Conservation (phyloP, 92 coral and sea anemone genomes). For the Palythoa caribaeorum region DNA sequence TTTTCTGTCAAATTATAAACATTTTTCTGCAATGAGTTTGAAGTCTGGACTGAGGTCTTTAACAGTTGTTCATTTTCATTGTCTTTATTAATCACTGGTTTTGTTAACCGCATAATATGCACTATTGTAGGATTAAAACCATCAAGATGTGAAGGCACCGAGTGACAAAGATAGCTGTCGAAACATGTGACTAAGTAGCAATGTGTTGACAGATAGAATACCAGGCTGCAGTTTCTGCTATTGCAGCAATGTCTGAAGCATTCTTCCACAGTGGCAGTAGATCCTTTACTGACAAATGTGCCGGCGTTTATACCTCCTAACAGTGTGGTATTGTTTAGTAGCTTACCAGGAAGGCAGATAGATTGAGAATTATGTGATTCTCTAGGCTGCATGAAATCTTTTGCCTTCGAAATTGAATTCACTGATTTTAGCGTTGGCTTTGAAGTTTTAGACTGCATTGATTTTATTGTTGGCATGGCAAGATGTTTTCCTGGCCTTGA, state of each 20-base stretch:
- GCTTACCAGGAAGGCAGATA: slow-evolving; percentile 67
- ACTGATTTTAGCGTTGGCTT: neutral
- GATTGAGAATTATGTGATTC: slow-evolving; percentile 5
- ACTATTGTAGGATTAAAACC: slow-evolving; percentile 89
- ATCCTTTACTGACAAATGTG: slow-evolving; percentile 75
- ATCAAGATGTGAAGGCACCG: slow-evolving; percentile 84
- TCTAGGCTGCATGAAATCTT: neutral
- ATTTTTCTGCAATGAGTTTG: neutral
- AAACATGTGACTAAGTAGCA: slow-evolving; percentile 92
- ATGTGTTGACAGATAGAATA: slow-evolving; percentile 83
- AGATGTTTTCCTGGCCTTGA: slow-evolving; percentile 18
- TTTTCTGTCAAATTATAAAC: neutral
- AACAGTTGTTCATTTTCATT: neutral
- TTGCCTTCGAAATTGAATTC: neutral
- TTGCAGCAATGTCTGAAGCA: slow-evolving; percentile 86
- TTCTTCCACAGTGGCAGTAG: slow-evolving; percentile 57
- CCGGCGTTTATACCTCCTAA: slow-evolving; percentile 92
- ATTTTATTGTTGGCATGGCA: neutral
- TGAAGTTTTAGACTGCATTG: neutral
- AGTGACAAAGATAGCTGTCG: slow-evolving; percentile 83
- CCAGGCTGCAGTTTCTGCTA: slow-evolving; percentile 81
- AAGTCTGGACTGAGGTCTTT: neutral
- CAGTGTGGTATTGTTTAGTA: slow-evolving; percentile 81
- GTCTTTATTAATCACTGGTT: neutral
- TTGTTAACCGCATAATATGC: slow-evolving; percentile 53